Percentiles rank a stretch among this genome's conserved stretches.
phyloP scores from a whole-genome alignment of 2,888 invertebrate genomes.

The Drosophila suboccidentalis region DNA sequence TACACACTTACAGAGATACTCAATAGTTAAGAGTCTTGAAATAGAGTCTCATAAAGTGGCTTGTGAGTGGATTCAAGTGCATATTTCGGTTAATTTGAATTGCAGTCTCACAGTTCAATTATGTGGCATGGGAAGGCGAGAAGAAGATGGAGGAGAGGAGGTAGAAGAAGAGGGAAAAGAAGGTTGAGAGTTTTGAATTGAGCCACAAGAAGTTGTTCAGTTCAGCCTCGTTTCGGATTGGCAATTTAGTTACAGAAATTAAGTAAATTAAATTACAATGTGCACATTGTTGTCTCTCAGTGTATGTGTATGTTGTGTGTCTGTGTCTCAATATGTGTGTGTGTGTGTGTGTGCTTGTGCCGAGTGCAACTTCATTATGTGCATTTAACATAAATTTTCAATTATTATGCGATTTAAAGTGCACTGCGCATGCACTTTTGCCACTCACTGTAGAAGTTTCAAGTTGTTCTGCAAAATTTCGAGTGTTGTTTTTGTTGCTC shows the following conservation, averaged over 20 bases:
- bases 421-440: slow-evolving; percentile 63
- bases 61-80: slow-evolving; percentile 50
- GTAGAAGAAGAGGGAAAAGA: neutral
- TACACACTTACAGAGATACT: slow-evolving; percentile 5
- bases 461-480: slow-evolving; percentile 52
- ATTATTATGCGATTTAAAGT: slow-evolving; percentile 81
- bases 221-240: slow-evolving; percentile 57
- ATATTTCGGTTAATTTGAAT: slow-evolving; percentile 62
- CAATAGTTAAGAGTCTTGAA: neutral
- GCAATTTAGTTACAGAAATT: slow-evolving; percentile 70
- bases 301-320: neutral
- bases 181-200: slow-evolving; percentile 39
- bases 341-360: slow-evolving; percentile 16
- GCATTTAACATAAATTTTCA: slow-evolving; percentile 79
- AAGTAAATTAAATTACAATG: slow-evolving; percentile 81
- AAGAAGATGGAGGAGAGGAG: neutral
- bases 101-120: slow-evolving; percentile 60
- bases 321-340: neutral
- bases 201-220: slow-evolving; percentile 46
- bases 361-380: slow-evolving; percentile 79
- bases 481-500: slow-evolving; percentile 13
- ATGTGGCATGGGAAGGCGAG: slow-evolving; percentile 18
- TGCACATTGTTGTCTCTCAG: slow-evolving; percentile 54
- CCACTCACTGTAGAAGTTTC: slow-evolving; percentile 58
- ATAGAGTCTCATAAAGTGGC: slow-evolving; percentile 28